A percentile compares a stretch with the other conserved stretches of the same genome.
Conservation (phyloP, 2,113 vertebrate species). For the Hippocampus barbouri region DNA sequence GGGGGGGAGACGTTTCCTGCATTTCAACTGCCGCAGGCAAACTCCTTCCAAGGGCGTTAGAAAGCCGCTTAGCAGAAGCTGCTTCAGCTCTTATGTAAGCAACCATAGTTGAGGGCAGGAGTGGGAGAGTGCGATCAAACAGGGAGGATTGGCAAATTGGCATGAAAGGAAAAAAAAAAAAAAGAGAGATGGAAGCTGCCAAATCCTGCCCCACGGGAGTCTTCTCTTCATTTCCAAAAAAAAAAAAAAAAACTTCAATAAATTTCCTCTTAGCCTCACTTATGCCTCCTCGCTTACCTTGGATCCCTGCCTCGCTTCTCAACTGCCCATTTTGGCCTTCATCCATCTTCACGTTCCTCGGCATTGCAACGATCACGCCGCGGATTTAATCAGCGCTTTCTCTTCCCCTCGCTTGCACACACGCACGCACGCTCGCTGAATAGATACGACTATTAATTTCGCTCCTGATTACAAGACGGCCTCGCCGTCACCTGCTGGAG, state of each 20-base stretch:
- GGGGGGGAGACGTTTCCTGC: conserved; percentile 28
- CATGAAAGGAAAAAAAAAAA: conserved; percentile 17
- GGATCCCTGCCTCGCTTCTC: conserved; percentile 3
- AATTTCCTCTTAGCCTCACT: conserved; percentile 13
- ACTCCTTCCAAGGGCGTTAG: conserved; percentile 51
- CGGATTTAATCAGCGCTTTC: conserved; percentile 46
- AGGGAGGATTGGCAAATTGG: conserved; percentile 32
- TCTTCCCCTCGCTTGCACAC: conserved; percentile 1
- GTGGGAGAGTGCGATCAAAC: conserved; percentile 28
- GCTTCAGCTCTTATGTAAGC: conserved; percentile 53
- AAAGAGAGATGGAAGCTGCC: conserved; percentile 12
- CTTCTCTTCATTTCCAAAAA: conserved; percentile 15
- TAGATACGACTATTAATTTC: conserved; percentile 52
- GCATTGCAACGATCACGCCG: conserved; percentile 10
- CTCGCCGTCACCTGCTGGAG: conserved; percentile 47
- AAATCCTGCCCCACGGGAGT: conserved; percentile 32
- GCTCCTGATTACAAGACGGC: conserved; percentile 60
- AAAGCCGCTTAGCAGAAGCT: conserved; percentile 64
- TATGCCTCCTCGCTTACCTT: conserved; percentile 10
- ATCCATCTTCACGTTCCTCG: neutral
- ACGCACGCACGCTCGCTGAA: neutral
- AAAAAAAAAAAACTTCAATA: conserved; percentile 1
- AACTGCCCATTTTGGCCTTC: neutral
- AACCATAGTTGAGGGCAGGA: conserved; percentile 19
- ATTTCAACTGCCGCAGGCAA: conserved; percentile 54